Evolutionary conservation across 2,113 vertebrate species (phyloP).

Genomic region (Paramisgurnus dabryanus): DNA sequence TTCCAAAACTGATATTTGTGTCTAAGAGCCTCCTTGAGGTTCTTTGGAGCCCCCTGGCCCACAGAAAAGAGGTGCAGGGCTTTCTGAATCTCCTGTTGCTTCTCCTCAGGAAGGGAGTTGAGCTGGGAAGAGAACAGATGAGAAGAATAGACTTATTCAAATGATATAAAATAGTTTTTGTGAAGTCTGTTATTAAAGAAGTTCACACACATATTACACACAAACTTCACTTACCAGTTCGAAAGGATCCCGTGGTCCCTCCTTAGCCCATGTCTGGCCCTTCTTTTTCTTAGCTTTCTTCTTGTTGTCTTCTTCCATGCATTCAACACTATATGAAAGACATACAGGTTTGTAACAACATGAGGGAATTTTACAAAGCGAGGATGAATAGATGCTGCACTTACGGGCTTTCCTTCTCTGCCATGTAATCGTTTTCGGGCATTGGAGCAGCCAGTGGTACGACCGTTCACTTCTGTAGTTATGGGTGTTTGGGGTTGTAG

Average conservation of each 20-base stretch:
- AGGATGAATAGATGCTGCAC: slow-evolving; percentile 2
- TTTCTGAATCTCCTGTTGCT: slow-evolving; percentile 97
- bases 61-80: slow-evolving; percentile 95
- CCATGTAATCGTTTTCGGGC: slow-evolving; percentile 37
- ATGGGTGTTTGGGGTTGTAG: slow-evolving; percentile 50
- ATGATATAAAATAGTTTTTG: neutral
- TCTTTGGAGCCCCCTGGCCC: slow-evolving; percentile 86
- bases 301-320: slow-evolving; percentile 81
- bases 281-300: slow-evolving; percentile 87
- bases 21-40: slow-evolving; percentile 88
- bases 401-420: slow-evolving; percentile 33
- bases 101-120: slow-evolving; percentile 86
- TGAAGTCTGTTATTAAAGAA: too few relatives aligned
- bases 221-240: slow-evolving; percentile 47
- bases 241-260: slow-evolving; percentile 78
- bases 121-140: slow-evolving; percentile 69
- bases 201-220: neutral
- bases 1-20: slow-evolving; percentile 94
- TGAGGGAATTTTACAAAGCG: neutral
- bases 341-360: neutral
- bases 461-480: slow-evolving; percentile 39
- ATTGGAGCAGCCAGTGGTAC: slow-evolving; percentile 3
- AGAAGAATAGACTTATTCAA: neutral
- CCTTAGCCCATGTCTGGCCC: slow-evolving; percentile 80
- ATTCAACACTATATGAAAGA: slow-evolving; percentile 73